Evolutionary conservation across 2,113 vertebrate genomes (phyloP), one percentile per base, ranked within the genome.

Genomic region (Atlantisia rogersi): DNA sequence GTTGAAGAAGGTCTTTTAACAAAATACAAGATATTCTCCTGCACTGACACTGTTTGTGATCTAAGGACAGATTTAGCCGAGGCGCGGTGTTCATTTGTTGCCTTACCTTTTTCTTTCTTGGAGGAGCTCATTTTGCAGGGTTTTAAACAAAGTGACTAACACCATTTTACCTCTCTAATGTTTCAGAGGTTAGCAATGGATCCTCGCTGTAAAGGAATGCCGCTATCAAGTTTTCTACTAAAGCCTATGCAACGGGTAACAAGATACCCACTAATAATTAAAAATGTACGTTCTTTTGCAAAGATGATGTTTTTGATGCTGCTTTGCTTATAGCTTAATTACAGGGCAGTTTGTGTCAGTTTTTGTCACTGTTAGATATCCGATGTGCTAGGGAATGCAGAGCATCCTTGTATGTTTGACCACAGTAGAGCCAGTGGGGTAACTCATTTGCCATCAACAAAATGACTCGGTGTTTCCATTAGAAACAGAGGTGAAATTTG

Each of bases 201-300:
- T 89, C 99, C 99, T 90, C 98, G 99, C 46, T 99, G 99, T 97
- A 99, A 99, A 97, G 99, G 99, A 46, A 99, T 99, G 99, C 99
- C 99, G 12, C 98, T 99, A 19, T 99, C 99, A 92, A 99, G 99
- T 94, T 99, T 99, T 94, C 98, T 99, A 68, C 98, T 99, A 92
- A 99, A 99, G 95, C 99, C 99, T 59, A 99, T 99, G 99, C 99
- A 99, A 97, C 98, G 99, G 90, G 99, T 99, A 95, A 99, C 99
- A 1, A 98, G 99, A 97, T 99, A 99, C 96, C 99, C 99, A 8
- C 99, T 99, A 94, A 99, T 99, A 88, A 99, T 99, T 97, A 99
- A 99, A 98, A 99, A 99, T 25, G 99, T 99, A 98, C 29, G 99
- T 98, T 59, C 37, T 91, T 94, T 56, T 46, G 78, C 81, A 74